A percentile compares a stretch with the other conserved stretches of the same genome.
phyloP scores from a whole-genome alignment of 2,113 vertebrate species.

The Narcine bancroftii region DNA sequence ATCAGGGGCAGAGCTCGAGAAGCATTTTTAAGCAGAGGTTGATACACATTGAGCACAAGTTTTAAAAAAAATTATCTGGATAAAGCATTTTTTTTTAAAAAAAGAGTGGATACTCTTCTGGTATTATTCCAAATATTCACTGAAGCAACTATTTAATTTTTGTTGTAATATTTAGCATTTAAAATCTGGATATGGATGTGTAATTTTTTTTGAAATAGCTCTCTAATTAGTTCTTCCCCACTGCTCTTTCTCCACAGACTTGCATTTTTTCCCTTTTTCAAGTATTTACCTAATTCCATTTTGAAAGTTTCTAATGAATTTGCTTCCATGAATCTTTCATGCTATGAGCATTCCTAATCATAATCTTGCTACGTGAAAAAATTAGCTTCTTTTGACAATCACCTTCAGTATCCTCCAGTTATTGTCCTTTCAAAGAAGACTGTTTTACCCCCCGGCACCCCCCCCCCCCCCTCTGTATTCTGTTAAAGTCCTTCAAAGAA shows the following conservation, averaged over 20 bases:
- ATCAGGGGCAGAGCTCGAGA: not conserved
- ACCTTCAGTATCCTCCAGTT: not conserved
- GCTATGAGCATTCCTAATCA: not conserved
- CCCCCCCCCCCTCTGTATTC: not conserved
- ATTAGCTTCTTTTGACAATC: not conserved
- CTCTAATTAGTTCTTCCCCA: not conserved
- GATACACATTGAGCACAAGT: not conserved
- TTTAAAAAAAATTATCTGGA: not conserved
- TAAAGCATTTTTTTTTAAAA: not conserved
- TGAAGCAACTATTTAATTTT: not conserved
- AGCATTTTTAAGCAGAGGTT: not conserved
- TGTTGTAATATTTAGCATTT: not conserved
- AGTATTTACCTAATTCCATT: not conserved
- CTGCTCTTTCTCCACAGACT: not conserved
- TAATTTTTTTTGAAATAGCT: not conserved
- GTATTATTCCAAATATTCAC: not conserved
- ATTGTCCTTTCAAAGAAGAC: not conserved
- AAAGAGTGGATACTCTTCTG: not conserved
- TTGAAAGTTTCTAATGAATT: not conserved
- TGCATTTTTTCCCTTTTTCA: not conserved
- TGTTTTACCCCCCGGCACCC: no score
- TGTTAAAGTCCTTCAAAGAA: not conserved
- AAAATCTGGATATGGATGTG: not conserved
- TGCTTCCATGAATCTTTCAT: not conserved
- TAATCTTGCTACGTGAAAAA: not conserved